Percentiles rank a stretch among this genome's conserved stretches.
Evolutionary conservation across 2,888 invertebrate genomes (phyloP).

Genomic region (Elysia crispata): DNA sequence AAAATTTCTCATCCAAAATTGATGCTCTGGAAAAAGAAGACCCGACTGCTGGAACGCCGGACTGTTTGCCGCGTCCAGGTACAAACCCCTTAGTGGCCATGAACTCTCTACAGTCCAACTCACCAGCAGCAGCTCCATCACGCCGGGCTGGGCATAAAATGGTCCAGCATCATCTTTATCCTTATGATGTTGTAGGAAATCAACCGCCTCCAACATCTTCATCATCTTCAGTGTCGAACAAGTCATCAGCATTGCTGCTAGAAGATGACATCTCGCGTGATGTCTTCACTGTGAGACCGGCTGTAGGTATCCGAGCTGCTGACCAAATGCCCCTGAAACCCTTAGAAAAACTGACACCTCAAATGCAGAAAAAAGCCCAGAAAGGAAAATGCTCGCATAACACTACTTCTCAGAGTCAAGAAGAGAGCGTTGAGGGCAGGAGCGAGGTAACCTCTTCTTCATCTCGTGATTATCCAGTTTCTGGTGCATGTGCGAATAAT

Average conservation of each 20-base stretch:
- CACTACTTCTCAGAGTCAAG: too few relatives aligned
- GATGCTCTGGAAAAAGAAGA: slow-evolving; percentile 40
- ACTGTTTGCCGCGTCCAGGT: not conserved
- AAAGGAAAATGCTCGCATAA: too few relatives aligned
- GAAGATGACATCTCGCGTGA: slow-evolving; percentile 35
- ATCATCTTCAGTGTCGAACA: not conserved
- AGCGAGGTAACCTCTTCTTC: too few relatives aligned
- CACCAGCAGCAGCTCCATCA: too few relatives aligned
- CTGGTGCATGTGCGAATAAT: not conserved
- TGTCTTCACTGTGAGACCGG: slow-evolving; percentile 43
- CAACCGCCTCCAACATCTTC: slow-evolving; percentile 5
- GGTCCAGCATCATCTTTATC: slow-evolving; percentile 1
- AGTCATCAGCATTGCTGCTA: not conserved
- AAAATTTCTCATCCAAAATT: slow-evolving; percentile 58
- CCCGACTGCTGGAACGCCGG: not conserved
- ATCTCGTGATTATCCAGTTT: too few relatives aligned
- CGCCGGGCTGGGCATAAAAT: slow-evolving; percentile 15
- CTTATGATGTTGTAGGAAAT: not conserved
- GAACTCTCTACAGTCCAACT: not conserved
- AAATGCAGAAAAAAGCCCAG: slow-evolving; percentile 5
- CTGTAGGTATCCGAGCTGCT: slow-evolving; percentile 14
- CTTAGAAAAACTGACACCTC: slow-evolving; percentile 49
- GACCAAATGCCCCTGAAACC: slow-evolving; percentile 41
- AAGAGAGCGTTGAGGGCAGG: too few relatives aligned
- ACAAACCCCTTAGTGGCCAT: slow-evolving; percentile 10